Evolutionary conservation across 1,140 invertebrate species (phyloP).

Genomic region (Lithobius niger): DNA sequence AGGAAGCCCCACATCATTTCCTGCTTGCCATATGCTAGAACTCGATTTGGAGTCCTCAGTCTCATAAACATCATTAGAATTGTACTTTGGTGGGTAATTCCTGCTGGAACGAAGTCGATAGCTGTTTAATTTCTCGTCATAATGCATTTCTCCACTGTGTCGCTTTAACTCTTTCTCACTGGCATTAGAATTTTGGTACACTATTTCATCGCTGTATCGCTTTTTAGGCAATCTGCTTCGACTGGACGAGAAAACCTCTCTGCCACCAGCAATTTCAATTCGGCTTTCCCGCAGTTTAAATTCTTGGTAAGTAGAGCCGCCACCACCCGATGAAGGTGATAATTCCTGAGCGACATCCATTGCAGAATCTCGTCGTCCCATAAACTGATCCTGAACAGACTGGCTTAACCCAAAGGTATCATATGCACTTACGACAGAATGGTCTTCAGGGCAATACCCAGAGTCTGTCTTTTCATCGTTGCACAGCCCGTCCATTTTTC

Average conservation of each 20-base stretch:
- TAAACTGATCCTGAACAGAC: slow-evolving; percentile 11
- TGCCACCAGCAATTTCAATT: slow-evolving; percentile 73
- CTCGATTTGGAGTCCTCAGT: too few species aligned
- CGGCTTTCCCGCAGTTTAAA: slow-evolving; percentile 38
- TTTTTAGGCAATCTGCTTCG: slow-evolving; percentile 60
- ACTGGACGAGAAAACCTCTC: slow-evolving; percentile 71
- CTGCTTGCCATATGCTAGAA: too few species aligned
- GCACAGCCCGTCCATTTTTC: not conserved
- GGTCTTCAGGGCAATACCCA: not conserved
- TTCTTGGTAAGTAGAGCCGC: slow-evolving; percentile 13
- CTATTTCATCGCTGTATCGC: slow-evolving; percentile 43
- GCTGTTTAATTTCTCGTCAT: slow-evolving; percentile 17
- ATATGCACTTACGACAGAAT: slow-evolving; percentile 12
- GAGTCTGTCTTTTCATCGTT: slow-evolving; percentile 2
- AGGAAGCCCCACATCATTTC: too few species aligned
- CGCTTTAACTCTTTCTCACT: slow-evolving; percentile 29
- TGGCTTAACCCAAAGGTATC: slow-evolving; percentile 5
- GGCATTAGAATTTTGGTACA: slow-evolving; percentile 24
- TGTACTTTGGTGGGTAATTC: too few species aligned
- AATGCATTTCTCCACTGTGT: slow-evolving; percentile 16
- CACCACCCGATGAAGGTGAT: slow-evolving; percentile 8
- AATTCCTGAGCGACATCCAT: slow-evolving; percentile 17
- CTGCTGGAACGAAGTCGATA: slow-evolving; percentile 11
- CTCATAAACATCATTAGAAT: too few species aligned
- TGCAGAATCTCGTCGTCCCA: slow-evolving; percentile 18